Percentiles rank a stretch among this genome's conserved stretches.
Conservation (phyloP, 2,797 vertebrate genomes). For the Mastacembelus armatus region DNA sequence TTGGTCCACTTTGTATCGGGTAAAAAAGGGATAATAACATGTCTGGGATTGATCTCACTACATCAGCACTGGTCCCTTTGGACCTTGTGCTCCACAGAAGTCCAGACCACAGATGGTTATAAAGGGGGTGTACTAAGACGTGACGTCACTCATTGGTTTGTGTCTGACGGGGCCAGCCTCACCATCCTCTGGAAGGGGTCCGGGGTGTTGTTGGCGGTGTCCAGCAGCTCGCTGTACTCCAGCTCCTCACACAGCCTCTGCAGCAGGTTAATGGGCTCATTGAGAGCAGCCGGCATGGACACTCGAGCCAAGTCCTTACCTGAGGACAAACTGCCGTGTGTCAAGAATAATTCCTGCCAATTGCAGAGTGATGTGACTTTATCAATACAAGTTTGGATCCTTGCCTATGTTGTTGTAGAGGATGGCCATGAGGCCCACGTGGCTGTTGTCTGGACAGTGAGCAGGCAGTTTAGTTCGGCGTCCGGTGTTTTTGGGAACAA, state of each 20-base stretch:
- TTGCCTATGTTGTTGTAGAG: slow-evolving; percentile 93
- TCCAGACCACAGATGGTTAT: too few species aligned
- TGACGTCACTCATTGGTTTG: too few species aligned
- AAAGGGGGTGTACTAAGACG: too few species aligned
- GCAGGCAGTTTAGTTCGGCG: slow-evolving; percentile 84
- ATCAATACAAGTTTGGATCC: background rate
- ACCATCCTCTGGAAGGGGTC: slow-evolving; percentile 95
- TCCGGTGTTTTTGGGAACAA: slow-evolving; percentile 68
- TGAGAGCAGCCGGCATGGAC: slow-evolving; percentile 91
- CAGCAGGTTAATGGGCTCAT: slow-evolving; percentile 86
- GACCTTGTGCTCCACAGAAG: too few species aligned
- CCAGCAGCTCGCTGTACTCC: slow-evolving; percentile 91
- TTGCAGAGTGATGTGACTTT: rapidly evolving
- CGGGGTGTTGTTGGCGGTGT: slow-evolving; percentile 82
- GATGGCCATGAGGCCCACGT: slow-evolving; percentile 91
- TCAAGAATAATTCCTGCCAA: too few species aligned
- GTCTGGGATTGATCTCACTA: too few species aligned
- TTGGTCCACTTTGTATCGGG: too few species aligned
- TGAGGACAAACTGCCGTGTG: slow-evolving; percentile 16
- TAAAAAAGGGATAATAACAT: too few species aligned
- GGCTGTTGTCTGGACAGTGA: slow-evolving; percentile 86
- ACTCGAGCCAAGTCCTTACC: slow-evolving; percentile 93
- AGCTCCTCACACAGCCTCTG: slow-evolving; percentile 93
- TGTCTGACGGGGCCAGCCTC: too few species aligned
- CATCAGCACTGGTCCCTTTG: too few species aligned